phyloP scores from a whole-genome alignment of 2,888 invertebrate genomes.

The Onchidella celtica region DNA sequence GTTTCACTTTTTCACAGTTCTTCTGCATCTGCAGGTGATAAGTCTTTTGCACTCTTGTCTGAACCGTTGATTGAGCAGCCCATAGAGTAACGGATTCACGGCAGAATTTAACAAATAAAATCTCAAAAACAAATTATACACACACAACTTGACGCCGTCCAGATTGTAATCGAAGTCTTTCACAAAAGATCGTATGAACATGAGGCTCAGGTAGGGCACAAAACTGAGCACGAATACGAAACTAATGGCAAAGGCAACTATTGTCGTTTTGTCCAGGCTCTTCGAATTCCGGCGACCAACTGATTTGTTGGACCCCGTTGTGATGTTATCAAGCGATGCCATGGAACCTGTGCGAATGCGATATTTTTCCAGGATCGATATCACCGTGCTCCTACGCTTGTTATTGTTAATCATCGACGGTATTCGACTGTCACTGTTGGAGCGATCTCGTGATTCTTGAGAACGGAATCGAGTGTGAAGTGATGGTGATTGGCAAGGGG shows the following conservation, averaged over 20 bases:
- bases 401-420: background rate
- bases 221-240: constrained; percentile 63
- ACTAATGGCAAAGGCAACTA: constrained; percentile 63
- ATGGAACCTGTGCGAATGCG: background rate
- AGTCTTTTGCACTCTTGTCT: constrained; percentile 8
- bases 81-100: constrained; percentile 26
- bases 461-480: too few relatives aligned
- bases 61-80: constrained; percentile 14
- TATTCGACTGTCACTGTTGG: background rate
- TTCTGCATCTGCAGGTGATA: background rate
- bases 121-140: constrained; percentile 57
- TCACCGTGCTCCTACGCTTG: background rate
- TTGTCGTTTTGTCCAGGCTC: constrained; percentile 57
- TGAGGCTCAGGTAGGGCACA: constrained; percentile 62
- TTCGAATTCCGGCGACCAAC: background rate
- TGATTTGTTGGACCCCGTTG: background rate
- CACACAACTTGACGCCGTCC: constrained; percentile 50
- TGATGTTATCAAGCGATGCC: background rate
- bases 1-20: background rate
- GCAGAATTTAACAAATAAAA: constrained; percentile 42
- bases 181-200: constrained; percentile 57
- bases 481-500: too few relatives aligned
- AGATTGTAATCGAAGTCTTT: constrained; percentile 57
- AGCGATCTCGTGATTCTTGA: background rate
- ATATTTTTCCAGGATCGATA: background rate